phyloP scores from a whole-genome alignment of 2,888 invertebrate genomes.

The Platycheirus albimanus region DNA sequence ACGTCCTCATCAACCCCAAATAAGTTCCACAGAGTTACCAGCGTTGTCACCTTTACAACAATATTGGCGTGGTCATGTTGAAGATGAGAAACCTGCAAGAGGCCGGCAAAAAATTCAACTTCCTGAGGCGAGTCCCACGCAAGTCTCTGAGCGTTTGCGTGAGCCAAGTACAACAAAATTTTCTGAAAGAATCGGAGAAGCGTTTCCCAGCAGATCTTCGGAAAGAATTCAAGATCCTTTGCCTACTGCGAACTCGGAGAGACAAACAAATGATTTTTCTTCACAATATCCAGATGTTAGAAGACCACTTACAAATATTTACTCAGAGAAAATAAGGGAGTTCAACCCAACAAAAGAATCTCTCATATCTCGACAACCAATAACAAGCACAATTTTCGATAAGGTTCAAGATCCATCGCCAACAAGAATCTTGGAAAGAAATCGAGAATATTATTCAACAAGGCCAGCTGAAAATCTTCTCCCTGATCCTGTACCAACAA shows the following conservation, averaged over 20 bases:
- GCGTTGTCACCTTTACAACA: conserved; percentile 73
- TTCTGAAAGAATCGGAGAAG: conserved; percentile 60
- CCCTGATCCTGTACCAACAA: conserved; percentile 73
- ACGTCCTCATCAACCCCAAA: conserved; percentile 83
- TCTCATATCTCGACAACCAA: conserved; percentile 57
- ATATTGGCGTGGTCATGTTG: conserved; percentile 82
- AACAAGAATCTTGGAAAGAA: conserved; percentile 44
- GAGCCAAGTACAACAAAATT: conserved; percentile 63
- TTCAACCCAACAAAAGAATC: conserved; percentile 62
- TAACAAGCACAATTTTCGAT: conserved; percentile 60
- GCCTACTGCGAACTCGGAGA: conserved; percentile 19
- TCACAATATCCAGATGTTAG: conserved; percentile 24
- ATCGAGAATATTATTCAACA: conserved; percentile 34
- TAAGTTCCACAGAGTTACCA: conserved; percentile 75
- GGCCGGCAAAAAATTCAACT: conserved; percentile 20
- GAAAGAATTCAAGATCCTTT: conserved; percentile 2
- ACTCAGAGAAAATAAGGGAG: conserved; percentile 60
- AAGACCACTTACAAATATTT: conserved; percentile 25
- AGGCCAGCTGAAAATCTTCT: not conserved
- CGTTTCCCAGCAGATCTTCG: conserved; percentile 18
- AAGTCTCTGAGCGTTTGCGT: conserved; percentile 50
- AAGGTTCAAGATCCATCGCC: conserved; percentile 73
- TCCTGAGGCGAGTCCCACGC: conserved; percentile 28
- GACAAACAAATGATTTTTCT: not conserved
- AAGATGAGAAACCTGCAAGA: conserved; percentile 79